Base-by-base conservation (phyloP, 1,140 invertebrate species). In the Hetaerina americana region DNA sequence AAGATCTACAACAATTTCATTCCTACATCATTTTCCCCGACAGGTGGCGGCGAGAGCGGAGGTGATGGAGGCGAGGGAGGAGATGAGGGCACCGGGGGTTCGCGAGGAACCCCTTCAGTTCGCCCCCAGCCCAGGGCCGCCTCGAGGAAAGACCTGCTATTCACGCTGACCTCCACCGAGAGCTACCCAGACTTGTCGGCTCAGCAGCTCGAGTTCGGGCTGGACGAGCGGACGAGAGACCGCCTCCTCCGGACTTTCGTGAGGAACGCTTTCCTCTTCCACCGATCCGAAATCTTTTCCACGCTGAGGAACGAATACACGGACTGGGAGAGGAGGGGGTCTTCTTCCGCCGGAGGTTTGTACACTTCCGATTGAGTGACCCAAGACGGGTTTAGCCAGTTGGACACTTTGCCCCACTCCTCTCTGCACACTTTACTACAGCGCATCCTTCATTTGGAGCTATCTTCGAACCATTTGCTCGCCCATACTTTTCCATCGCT, bases 241-340 rank as follows among this genome's bases (percentile, higher is more conserved):
- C 85, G 92, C 66, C 92, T 95, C 75, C 84, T 95, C 75, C 85
- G 93, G 72, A 95, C 92, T 15, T 94, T 92, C 81, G 92, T 95
- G 66, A 85, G 92, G 49, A 95, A 95, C 80, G 89, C 91, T 57
- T 95, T 94, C 80, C 89, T 90, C 76, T 95, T 91, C 81, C 92
- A 95, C 82, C 84, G 94, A 71, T 93, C 94, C 81, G 93, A 94
- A 81, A 95, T 94, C 76, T 94, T 92, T 82, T 93, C 92, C 24
- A 92, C 93, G 27, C 83, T 95, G 69, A 91, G 93, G 81, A 96
- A 95, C 79, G 93, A 96, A 79, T 96, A 96, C 81, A 95, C 93
- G 66, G 93, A 96, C 79, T 96, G 93, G 93, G 92, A 94, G 78
- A 86, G 89, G 75, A 86, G 91, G 74, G 80, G 89, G 75, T 77